Evolutionary conservation across 2,113 vertebrate species (phyloP), one percentile per base, ranked within the genome.

Genomic region (Scomber japonicus): DNA sequence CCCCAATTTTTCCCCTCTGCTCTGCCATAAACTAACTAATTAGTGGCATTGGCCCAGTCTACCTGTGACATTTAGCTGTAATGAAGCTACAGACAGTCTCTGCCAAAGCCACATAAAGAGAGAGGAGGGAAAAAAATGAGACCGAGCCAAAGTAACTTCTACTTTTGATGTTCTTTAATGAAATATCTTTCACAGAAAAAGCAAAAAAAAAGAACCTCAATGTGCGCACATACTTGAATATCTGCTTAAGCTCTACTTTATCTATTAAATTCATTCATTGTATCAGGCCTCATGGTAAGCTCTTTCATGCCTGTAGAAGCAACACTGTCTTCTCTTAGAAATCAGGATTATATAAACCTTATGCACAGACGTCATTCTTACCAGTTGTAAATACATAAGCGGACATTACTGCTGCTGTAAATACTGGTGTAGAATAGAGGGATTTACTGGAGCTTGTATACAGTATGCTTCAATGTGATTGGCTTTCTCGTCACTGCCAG

Each of bases 1-100:
- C 53, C 46, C 48, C 54, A 64, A 78, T 81, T 75, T 65, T 74
- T 84, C 56, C 35, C 6, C 50, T 24, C 31, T 44, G 57, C 53
- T 80, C 65, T 21, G 17, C 45, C 69, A 73, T 76, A 51, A 70
- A 82, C 66, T 68, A 57, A 69, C 50, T 82, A 80, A 88, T 89
- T 80, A 84, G 55, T 2, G 68, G 64, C n/a, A 75, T 64, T 62
- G 61, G 61, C 19, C 66, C 35, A 13, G 55, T 66, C 69, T 61
- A 63, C 76, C 55, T 75, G 75, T 78, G 75, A 84, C 68, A 82
- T 74, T 73, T 68, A 69, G 35, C 57, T 59, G 63, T 54, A 84
- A 84, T 81, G 56, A 86, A 82, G 40, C 60, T 35, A 35, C 54
- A 79, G 71, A 77, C 75, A 60, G 31, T 6, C 56, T 70, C 63